Base-by-base conservation (phyloP, 2,888 invertebrate genomes). In the Reticulitermes lucifugus region DNA sequence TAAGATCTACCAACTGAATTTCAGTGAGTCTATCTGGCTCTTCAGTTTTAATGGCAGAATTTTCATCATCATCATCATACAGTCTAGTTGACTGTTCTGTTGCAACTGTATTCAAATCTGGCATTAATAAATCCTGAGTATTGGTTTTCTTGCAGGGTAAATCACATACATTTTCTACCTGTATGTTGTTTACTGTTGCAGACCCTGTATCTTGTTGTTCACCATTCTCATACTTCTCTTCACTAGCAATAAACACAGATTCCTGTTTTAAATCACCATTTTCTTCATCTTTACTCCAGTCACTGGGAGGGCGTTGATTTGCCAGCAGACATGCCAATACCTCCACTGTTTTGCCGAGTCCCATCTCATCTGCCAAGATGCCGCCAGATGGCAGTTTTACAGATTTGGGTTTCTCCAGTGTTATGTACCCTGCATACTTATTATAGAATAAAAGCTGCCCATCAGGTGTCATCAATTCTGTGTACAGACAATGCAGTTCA, bases 281-380 rank as follows among this genome's bases (percentile, higher is more conserved):
- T 75, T 83, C 81, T 82, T 83, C 82, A n/a, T 21, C 80, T 79
- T 70, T 79, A 51, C 82, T 79, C 10, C 85, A 84, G 79, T 79
- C 83, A 86, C 87, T 81, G 85, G 90, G 89, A 3, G 90, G 85
- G 46, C 91, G 88, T 7, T 90, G 92, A 89, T 95, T 92, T 4
- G 92, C 89, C 83, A 96, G 89, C 87, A 96, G 92, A 85, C 94
- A 92, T 3, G 95, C 93, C 60, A 96, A 89, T 21, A 96, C 93
- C 90, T 96, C 96, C 0, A 96, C 94, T 0, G 96, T 96, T 91
- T 96, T 96, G 0, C 96, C 96, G 43, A 96, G 91, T 0, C 96
- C 96, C 96, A 96, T 96, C 91, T 96, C 96, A 90, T 96, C 96
- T 2, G 95, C 96, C 79, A 96, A 90, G 87, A 96, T 95, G 1